Evolutionary conservation across 2,797 vertebrate genomes (phyloP).

Genomic region (Darevskia nairensis): DNA sequence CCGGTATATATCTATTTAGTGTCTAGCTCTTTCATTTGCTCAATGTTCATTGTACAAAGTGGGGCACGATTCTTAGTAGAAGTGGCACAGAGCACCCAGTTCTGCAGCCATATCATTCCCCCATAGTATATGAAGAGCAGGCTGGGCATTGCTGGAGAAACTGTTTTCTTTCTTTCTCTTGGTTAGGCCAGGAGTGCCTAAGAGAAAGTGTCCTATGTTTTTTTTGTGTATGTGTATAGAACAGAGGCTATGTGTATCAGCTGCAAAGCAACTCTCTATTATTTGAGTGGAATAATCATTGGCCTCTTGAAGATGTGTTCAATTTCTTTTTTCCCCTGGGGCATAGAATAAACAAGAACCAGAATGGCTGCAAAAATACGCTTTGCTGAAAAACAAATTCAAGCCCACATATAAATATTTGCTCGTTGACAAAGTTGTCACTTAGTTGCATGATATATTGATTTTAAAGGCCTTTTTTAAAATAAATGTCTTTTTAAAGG

Average conservation of each 20-base stretch:
- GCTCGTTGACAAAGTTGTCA: neutral
- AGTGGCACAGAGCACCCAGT: neutral
- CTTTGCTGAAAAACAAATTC: neutral
- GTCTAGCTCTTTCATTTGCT: slow-evolving; percentile 1
- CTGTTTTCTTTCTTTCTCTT: neutral
- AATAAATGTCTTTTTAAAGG: neutral
- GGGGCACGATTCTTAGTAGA: neutral
- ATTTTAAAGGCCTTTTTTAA: neutral
- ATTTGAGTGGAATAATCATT: neutral
- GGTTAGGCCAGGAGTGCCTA: neutral
- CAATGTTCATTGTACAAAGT: neutral
- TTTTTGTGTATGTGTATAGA: too few relatives aligned
- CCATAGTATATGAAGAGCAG: neutral
- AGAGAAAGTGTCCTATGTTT: neutral
- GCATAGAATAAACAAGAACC: neutral
- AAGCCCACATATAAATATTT: neutral
- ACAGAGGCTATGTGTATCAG: neutral
- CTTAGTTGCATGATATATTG: neutral
- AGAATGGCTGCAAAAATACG: neutral
- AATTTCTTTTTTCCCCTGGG: too few relatives aligned
- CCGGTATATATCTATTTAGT: too few relatives aligned
- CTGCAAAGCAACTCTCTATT: neutral
- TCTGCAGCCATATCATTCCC: neutral
- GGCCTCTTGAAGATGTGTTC: neutral
- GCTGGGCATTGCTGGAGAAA: neutral